These are phyloP conservation scores for Sporophila hypoxantha DNA, from an alignment of 2,113 vertebrate genomes.

Conservation along the genomic window DNA sequence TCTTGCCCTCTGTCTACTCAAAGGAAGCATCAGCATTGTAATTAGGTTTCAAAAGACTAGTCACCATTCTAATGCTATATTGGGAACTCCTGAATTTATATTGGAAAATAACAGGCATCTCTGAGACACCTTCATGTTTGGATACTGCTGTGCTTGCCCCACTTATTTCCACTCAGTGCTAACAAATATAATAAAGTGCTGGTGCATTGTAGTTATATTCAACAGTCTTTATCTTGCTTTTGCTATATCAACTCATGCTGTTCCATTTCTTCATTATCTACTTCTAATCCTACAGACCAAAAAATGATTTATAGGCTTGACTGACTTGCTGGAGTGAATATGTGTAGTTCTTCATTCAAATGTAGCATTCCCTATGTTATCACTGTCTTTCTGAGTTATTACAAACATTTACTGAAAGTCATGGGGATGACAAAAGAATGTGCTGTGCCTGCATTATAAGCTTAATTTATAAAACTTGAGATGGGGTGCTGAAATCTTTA, in stretches of 20 bases:
- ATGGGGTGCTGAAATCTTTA: neutral
- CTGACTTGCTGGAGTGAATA: neutral
- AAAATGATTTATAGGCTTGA: neutral
- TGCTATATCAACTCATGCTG: neutral
- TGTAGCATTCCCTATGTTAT: neutral
- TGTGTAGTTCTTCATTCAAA: neutral
- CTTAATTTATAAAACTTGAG: neutral
- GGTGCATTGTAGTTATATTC: neutral
- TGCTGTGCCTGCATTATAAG: neutral
- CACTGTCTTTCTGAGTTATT: conserved; percentile 12
- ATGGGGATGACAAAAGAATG: neutral
- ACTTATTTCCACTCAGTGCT: neutral
- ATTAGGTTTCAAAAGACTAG: neutral
- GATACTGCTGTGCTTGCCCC: neutral
- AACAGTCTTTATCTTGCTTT: neutral
- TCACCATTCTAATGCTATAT: neutral
- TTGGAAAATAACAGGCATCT: neutral
- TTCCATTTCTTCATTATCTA: neutral
- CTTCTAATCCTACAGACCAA: neutral
- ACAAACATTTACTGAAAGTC: conserved; percentile 10
- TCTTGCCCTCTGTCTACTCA: neutral
- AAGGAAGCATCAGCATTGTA: neutral
- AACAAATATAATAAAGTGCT: neutral
- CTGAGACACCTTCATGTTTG: neutral
- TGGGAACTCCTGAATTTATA: neutral